A percentile compares a stretch with the other conserved stretches of the same genome.
Conservation (phyloP, 2,113 vertebrate genomes). For the Elaphurus davidianus region DNA sequence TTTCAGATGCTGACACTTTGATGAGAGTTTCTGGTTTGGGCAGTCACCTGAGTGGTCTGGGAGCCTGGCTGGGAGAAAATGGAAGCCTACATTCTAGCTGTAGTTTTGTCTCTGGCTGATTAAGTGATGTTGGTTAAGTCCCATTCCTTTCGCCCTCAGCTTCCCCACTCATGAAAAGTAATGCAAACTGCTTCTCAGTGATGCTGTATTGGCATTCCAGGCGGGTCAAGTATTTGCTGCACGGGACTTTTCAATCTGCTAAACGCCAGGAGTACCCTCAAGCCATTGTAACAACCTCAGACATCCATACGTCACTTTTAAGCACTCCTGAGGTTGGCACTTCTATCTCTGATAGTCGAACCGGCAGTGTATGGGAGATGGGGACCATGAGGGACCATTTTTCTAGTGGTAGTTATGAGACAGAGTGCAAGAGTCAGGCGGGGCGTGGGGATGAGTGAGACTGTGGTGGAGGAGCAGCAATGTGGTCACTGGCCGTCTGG, state of each 20-base stretch:
- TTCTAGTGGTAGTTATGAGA: not conserved
- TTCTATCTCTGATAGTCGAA: not conserved
- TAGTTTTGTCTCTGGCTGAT: not conserved
- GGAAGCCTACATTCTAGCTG: not conserved
- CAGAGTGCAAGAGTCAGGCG: not conserved
- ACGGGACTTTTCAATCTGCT: not conserved
- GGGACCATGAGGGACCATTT: not conserved
- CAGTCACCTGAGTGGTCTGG: not conserved
- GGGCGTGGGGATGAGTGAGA: too few species aligned
- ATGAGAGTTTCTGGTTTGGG: not conserved
- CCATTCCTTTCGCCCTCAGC: not conserved
- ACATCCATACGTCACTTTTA: not conserved
- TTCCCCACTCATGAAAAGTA: not conserved
- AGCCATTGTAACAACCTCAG: not conserved
- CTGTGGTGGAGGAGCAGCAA: not conserved
- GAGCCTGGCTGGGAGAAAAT: not conserved
- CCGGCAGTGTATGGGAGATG: not conserved
- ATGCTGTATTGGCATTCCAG: not conserved
- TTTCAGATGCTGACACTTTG: not conserved
- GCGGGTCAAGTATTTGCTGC: not conserved
- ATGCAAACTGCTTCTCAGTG: not conserved
- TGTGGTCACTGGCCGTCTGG: not conserved
- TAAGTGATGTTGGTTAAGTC: not conserved
- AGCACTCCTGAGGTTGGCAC: not conserved
- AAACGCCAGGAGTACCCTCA: not conserved